phyloP scores from a whole-genome alignment of 1,140 invertebrate genomes.

The Dinothrombium tinctorium region DNA sequence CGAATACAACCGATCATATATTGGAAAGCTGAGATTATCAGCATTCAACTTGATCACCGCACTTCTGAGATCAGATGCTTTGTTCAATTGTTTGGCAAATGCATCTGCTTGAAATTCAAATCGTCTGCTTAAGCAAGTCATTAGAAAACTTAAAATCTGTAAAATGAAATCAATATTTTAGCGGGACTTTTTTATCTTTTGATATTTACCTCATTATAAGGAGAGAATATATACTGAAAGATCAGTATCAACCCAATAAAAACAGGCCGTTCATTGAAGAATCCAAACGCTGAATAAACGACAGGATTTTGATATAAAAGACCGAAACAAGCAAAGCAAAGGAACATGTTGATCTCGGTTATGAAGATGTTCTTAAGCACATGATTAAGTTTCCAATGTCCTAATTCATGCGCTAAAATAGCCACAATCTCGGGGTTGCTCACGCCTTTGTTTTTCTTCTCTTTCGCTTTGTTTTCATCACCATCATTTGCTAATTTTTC shows the following conservation, averaged over 20 bases:
- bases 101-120: constrained; percentile 95
- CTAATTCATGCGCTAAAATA: constrained; percentile 83
- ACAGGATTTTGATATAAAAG: constrained; percentile 50
- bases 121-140: constrained; percentile 29
- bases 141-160: constrained; percentile 30
- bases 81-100: constrained; percentile 56
- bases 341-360: constrained; percentile 40
- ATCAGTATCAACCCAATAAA: constrained; percentile 79
- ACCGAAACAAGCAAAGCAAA: constrained; percentile 70
- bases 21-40: constrained; percentile 80
- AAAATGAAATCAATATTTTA: constrained; percentile 14
- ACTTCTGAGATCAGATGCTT: constrained; percentile 32
- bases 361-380: constrained; percentile 41
- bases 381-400: constrained; percentile 89
- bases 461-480: constrained; percentile 3
- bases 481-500: constrained; percentile 8
- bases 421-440: constrained; percentile 79
- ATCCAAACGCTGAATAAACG: constrained; percentile 69
- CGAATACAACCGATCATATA: constrained; percentile 70
- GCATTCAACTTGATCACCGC: constrained; percentile 76
- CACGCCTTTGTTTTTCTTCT: constrained; percentile 27
- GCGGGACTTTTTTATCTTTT: constrained; percentile 5
- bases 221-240: constrained; percentile 68
- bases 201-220: constrained; percentile 53
- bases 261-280: constrained; percentile 48